phyloP scores from a whole-genome alignment of 2,113 vertebrate genomes.

The zebrafish (Danio rerio) region GRCz12tu NC_133176.1:44250501-44251000 shows the following conservation, averaged over 20 bases:
- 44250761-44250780: neutral
- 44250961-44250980: too few species aligned
- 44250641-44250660: neutral
- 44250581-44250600: neutral
- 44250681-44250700: neutral
- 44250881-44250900: too few species aligned
- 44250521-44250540: slow-evolving; percentile 18
- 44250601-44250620: neutral
- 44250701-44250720: neutral
- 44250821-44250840: neutral
- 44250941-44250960: too few species aligned
- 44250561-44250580: neutral
- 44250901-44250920: too few species aligned
- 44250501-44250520: slow-evolving; percentile 18
- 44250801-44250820: neutral
- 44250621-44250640: neutral
- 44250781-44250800: neutral
- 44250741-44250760: too few species aligned
- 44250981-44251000: too few species aligned
- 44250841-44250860: neutral
- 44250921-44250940: too few species aligned
- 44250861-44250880: too few species aligned
- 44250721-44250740: neutral
- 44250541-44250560: slow-evolving; percentile 11
- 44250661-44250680: neutral